phyloP scores from a whole-genome alignment of 2,797 vertebrate species.

The Staurois parvus region DNA sequence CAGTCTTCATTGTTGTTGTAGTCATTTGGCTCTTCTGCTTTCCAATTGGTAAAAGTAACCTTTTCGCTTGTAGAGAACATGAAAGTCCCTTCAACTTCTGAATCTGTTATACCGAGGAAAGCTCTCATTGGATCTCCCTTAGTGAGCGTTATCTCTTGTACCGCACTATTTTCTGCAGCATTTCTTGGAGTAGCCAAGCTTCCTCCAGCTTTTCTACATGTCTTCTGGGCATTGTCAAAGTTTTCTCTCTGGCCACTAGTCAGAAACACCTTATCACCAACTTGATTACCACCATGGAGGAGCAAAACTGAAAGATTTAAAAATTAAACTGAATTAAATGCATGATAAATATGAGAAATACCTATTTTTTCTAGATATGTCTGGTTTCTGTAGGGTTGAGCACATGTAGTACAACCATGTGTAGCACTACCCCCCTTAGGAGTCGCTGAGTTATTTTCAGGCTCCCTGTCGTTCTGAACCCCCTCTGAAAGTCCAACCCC shows the following conservation, averaged over 20 bases:
- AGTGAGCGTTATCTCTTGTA: conserved; percentile 13
- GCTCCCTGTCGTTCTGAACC: too few relatives aligned
- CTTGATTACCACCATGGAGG: conserved; percentile 62
- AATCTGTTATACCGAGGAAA: conserved; percentile 63
- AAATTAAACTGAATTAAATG: background rate
- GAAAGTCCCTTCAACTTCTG: conserved; percentile 64
- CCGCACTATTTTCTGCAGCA: conserved; percentile 62
- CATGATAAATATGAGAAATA: too few relatives aligned
- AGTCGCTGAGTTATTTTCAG: too few relatives aligned
- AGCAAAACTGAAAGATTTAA: conserved; percentile 63
- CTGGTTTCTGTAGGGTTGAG: too few relatives aligned
- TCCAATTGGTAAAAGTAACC: conserved; percentile 67
- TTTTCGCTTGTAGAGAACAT: conserved; percentile 54
- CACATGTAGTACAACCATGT: too few relatives aligned
- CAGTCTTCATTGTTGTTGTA: conserved; percentile 32
- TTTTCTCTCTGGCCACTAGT: conserved; percentile 54
- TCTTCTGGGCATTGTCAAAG: conserved; percentile 61
- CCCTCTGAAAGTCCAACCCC: too few relatives aligned
- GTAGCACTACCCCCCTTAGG: too few relatives aligned
- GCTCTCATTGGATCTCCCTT: fast-evolving
- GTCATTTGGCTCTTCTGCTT: conserved; percentile 60
- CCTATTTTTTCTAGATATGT: too few relatives aligned
- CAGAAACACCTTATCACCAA: conserved; percentile 51
- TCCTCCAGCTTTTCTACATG: conserved; percentile 56
- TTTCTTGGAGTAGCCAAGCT: conserved; percentile 58